These are phyloP conservation scores for Peromyscus attwateri DNA, from an alignment of 2,797 vertebrate species.

Conservation along the genomic window DNA sequence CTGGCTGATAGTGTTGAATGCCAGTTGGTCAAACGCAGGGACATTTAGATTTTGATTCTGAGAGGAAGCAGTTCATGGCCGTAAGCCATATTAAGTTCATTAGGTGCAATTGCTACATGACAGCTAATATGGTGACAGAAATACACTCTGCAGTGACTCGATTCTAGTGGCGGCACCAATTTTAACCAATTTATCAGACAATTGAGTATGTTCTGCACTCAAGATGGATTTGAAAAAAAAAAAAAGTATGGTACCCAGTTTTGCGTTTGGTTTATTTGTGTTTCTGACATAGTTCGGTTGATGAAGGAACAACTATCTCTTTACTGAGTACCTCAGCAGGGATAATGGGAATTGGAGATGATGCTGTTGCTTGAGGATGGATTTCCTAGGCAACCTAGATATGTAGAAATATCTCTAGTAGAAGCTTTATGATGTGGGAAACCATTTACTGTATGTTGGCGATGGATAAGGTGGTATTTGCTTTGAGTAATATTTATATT, in stretches of 20 bases:
- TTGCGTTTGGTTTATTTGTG: slow-evolving; percentile 80
- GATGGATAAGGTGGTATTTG: neutral
- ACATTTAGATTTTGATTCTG: slow-evolving; percentile 67
- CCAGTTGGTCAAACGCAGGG: slow-evolving; percentile 24
- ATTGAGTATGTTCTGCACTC: slow-evolving; percentile 76
- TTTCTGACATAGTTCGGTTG: slow-evolving; percentile 82
- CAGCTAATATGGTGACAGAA: slow-evolving; percentile 82
- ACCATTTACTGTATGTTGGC: neutral
- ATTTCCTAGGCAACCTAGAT: slow-evolving; percentile 32
- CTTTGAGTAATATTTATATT: slow-evolving; percentile 57
- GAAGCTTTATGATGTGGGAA: neutral
- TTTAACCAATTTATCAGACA: slow-evolving; percentile 85
- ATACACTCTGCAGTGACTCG: slow-evolving; percentile 82
- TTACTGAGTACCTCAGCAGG: neutral
- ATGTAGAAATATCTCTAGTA: neutral
- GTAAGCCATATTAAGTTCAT: slow-evolving; percentile 78
- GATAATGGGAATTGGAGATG: neutral
- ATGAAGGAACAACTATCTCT: slow-evolving; percentile 74
- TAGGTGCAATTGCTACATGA: slow-evolving; percentile 71
- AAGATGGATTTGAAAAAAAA: slow-evolving; percentile 75
- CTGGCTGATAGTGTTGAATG: slow-evolving; percentile 35
- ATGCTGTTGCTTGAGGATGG: neutral
- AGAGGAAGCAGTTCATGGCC: slow-evolving; percentile 74
- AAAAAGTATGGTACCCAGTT: slow-evolving; percentile 70
- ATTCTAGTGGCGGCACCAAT: slow-evolving; percentile 81